Evolutionary conservation across 1,140 invertebrate species (phyloP).

Genomic region (Sminthurides bifidus): DNA sequence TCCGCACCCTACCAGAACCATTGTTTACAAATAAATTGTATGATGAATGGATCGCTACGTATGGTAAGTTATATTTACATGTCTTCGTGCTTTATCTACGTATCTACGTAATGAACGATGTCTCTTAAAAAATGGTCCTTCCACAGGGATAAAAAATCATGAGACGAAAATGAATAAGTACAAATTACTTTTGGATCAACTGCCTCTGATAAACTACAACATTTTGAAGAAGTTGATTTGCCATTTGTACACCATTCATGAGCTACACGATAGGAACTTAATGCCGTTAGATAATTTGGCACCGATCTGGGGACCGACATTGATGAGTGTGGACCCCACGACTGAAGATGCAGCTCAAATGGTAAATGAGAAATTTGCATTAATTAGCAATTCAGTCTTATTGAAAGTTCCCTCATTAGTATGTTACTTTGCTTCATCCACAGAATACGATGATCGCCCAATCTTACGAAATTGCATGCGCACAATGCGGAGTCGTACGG

Average conservation of each 20-base stretch:
- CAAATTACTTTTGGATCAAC: constrained; percentile 44
- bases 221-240: constrained; percentile 61
- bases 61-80: too few species aligned
- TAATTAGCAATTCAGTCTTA: not conserved
- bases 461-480: constrained; percentile 23
- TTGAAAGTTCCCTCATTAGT: too few species aligned
- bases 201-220: constrained; percentile 55
- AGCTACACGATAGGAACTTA: constrained; percentile 56
- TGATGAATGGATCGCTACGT: constrained; percentile 40
- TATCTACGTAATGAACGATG: not conserved
- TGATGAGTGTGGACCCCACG: constrained; percentile 57
- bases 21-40: constrained; percentile 48
- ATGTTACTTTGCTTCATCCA: not conserved
- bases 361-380: too few species aligned
- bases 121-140: not conserved
- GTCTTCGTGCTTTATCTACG: too few species aligned
- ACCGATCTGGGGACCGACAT: constrained; percentile 67
- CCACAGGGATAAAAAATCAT: not conserved
- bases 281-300: constrained; percentile 72
- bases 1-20: constrained; percentile 63
- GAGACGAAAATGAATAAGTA: constrained; percentile 12
- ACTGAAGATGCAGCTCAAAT: too few species aligned
- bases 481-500: constrained; percentile 52
- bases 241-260: constrained; percentile 66
- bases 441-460: constrained; percentile 14